phyloP scores from a whole-genome alignment of 2,888 invertebrate species.

The Mythimna ferrago region DNA sequence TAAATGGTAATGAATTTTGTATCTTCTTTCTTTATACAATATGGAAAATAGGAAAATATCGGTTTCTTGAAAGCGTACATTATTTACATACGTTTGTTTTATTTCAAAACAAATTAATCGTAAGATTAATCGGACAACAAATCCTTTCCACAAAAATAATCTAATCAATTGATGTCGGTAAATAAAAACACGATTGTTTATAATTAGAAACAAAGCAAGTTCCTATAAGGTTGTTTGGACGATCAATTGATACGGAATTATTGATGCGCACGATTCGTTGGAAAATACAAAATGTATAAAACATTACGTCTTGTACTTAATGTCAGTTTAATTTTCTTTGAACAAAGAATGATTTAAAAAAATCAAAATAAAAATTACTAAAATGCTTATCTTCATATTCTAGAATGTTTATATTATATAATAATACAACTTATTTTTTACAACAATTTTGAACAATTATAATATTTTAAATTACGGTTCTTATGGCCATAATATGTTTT shows the following conservation, averaged over 20 bases:
- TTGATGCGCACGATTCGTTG: background rate
- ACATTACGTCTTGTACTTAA: background rate
- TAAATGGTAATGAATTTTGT: background rate
- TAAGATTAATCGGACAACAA: background rate
- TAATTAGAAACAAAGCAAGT: background rate
- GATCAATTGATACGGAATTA: conserved; percentile 5
- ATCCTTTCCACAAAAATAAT: background rate
- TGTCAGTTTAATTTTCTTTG: background rate
- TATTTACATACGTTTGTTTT: too few relatives aligned
- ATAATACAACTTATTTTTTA: too few relatives aligned
- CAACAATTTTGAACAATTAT: background rate
- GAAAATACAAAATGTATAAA: background rate
- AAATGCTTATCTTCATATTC: too few relatives aligned
- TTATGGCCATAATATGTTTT: background rate
- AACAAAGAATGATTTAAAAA: background rate
- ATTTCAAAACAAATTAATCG: too few relatives aligned
- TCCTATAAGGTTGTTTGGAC: conserved; percentile 10
- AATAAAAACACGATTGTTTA: conserved; percentile 7
- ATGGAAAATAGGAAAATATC: background rate
- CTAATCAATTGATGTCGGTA: conserved; percentile 10
- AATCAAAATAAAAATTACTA: background rate
- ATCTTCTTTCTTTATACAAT: background rate
- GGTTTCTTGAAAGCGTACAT: too few relatives aligned
- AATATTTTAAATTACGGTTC: background rate
- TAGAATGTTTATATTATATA: too few relatives aligned